A percentile compares a stretch with the other conserved stretches of the same genome.
Evolutionary conservation across 2,113 vertebrate species (phyloP).

Genomic region (Tachuris rubrigastra): DNA sequence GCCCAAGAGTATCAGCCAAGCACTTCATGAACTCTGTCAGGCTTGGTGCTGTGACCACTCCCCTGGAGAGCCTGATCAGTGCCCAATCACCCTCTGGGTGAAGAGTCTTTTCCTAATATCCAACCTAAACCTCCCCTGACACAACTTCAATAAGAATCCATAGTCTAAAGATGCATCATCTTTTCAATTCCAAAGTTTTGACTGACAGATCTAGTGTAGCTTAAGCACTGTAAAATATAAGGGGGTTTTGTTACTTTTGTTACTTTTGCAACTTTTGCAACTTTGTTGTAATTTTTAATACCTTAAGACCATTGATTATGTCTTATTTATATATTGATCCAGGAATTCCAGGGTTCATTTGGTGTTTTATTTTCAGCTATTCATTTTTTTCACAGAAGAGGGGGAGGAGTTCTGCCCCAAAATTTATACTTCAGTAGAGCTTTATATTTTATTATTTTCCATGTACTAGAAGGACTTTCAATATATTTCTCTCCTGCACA

Average conservation of each 20-base stretch:
- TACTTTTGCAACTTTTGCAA: no score
- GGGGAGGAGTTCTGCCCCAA: background rate
- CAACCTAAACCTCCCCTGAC: background rate
- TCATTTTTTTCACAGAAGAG: background rate
- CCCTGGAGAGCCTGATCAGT: background rate
- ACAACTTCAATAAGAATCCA: background rate
- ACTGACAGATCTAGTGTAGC: background rate
- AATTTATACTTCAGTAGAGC: background rate
- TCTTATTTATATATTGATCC: background rate
- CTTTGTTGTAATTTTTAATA: background rate
- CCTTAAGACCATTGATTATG: background rate
- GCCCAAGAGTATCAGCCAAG: background rate
- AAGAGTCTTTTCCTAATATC: background rate
- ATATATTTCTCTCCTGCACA: background rate
- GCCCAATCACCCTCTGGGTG: accelerated
- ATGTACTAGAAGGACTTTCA: background rate
- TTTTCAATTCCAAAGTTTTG: background rate
- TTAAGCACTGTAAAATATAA: background rate
- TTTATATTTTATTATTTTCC: background rate
- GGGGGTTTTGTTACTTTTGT: no score
- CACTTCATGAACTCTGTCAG: background rate
- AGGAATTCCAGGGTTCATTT: background rate
- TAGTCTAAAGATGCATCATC: background rate
- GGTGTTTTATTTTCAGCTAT: background rate
- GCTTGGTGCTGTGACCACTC: background rate